phyloP scores from a whole-genome alignment of 64 coral and sea anemone species.

The Montipora cactus region DNA sequence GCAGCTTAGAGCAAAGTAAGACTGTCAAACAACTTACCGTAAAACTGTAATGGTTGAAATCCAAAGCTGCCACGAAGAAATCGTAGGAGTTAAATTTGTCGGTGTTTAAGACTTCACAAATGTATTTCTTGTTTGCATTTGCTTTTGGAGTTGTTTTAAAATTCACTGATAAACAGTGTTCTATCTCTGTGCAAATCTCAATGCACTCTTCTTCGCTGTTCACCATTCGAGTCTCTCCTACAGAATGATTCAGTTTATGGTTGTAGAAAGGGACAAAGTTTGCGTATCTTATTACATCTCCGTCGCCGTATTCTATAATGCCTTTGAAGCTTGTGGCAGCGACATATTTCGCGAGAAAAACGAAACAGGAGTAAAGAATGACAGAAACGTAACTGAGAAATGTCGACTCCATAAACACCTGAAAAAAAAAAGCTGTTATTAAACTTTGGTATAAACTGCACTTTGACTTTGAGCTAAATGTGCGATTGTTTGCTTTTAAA shows the following conservation, averaged over 20 bases:
- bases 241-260: background rate
- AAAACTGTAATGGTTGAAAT: conserved; percentile 23
- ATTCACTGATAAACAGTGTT: background rate
- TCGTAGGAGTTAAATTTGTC: background rate
- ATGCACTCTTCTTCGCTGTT: background rate
- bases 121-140: background rate
- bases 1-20: background rate
- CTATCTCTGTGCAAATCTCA: background rate
- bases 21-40: conserved; percentile 6
- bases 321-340: background rate
- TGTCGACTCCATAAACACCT: background rate
- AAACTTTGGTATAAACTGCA: background rate
- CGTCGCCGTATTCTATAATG: background rate
- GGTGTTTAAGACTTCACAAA: background rate
- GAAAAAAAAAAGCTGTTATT: no score
- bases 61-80: background rate
- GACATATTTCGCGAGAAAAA: background rate
- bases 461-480: background rate
- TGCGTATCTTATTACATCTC: background rate
- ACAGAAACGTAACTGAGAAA: background rate
- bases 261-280: conserved; percentile 3
- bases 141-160: background rate
- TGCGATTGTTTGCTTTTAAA: background rate
- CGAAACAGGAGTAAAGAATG: background rate
- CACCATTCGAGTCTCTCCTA: no score